A percentile compares a stretch with the other conserved stretches of the same genome.
These are phyloP conservation scores for Drosophila percnosoma DNA, from an alignment of 2,888 invertebrate species.

Conservation along the genomic window DNA sequence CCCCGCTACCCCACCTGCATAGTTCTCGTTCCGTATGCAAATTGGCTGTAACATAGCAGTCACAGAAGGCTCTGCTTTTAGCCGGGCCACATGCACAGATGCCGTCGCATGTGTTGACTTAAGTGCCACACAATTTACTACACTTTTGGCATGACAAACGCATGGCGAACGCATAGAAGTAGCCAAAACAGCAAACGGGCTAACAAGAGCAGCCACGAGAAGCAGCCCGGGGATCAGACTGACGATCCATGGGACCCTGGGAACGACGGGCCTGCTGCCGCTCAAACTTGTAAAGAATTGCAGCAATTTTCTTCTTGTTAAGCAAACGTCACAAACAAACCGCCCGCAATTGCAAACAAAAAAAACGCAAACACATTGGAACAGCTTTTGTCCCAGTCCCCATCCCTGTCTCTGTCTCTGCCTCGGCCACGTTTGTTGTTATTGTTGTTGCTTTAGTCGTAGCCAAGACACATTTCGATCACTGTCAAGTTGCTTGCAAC, in stretches of 20 bases:
- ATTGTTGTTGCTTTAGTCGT: conserved; percentile 35
- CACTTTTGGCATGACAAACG: conserved; percentile 82
- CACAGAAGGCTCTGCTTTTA: conserved; percentile 19
- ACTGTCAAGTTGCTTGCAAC: conserved; percentile 79
- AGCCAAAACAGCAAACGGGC: conserved; percentile 49
- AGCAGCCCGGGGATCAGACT: background rate
- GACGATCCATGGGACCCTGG: conserved; percentile 34
- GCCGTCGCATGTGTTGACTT: conserved; percentile 74
- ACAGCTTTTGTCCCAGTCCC: conserved; percentile 26
- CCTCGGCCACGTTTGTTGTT: conserved; percentile 7
- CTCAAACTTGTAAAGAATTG: conserved; percentile 80
- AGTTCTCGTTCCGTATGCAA: conserved; percentile 56
- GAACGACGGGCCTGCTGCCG: conserved; percentile 43
- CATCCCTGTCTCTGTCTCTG: conserved; percentile 12
- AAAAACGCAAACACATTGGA: conserved; percentile 1
- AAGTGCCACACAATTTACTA: conserved; percentile 83
- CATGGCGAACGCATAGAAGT: conserved; percentile 76
- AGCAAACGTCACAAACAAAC: conserved; percentile 79
- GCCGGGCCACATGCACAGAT: conserved; percentile 48
- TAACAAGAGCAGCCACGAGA: conserved; percentile 51
- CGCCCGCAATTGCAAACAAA: conserved; percentile 80
- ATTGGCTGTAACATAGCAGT: conserved; percentile 63
- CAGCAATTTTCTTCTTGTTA: conserved; percentile 84
- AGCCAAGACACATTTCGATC: conserved; percentile 84
- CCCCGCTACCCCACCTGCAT: background rate